Evolutionary conservation across 35 echinoderm and acorn worm species (phyloP).

Genomic region (Ophiothrix spiculata): DNA sequence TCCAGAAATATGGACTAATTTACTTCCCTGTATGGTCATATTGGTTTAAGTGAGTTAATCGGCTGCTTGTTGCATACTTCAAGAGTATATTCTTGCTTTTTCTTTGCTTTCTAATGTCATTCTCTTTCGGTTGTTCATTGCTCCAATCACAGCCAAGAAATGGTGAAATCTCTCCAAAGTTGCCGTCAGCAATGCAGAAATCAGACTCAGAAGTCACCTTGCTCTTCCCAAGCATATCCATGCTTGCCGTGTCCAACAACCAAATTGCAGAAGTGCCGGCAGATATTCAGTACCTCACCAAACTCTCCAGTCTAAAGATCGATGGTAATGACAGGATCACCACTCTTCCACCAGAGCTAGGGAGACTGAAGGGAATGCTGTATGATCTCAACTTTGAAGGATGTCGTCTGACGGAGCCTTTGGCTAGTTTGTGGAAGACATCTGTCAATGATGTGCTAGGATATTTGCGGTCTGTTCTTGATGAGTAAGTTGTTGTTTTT

Average conservation of each 20-base stretch:
- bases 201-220: constrained; percentile 63
- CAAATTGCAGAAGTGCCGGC: constrained; percentile 64
- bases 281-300: constrained; percentile 81
- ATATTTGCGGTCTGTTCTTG: constrained; percentile 82
- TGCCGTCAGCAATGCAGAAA: not conserved
- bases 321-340: constrained; percentile 75
- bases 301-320: constrained; percentile 80
- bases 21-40: too few relatives aligned
- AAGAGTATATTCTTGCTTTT: too few relatives aligned
- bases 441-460: constrained; percentile 78
- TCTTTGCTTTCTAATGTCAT: too few relatives aligned
- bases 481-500: constrained; percentile 99
- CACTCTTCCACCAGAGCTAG: constrained; percentile 90
- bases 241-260: constrained; percentile 74
- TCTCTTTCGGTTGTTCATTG: too few relatives aligned
- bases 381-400: constrained; percentile 85
- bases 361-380: constrained; percentile 68
- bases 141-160: not conserved
- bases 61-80: too few relatives aligned
- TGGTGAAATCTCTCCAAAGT: not conserved
- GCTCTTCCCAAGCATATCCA: constrained; percentile 83
- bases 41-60: too few relatives aligned
- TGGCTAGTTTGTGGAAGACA: constrained; percentile 56
- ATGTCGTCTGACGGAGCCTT: constrained; percentile 63
- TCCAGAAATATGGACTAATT: too few relatives aligned